Percentiles rank a stretch among this genome's conserved stretches.
Conservation (phyloP, 2,888 invertebrate species). For the Yponomeuta evonymella region DNA sequence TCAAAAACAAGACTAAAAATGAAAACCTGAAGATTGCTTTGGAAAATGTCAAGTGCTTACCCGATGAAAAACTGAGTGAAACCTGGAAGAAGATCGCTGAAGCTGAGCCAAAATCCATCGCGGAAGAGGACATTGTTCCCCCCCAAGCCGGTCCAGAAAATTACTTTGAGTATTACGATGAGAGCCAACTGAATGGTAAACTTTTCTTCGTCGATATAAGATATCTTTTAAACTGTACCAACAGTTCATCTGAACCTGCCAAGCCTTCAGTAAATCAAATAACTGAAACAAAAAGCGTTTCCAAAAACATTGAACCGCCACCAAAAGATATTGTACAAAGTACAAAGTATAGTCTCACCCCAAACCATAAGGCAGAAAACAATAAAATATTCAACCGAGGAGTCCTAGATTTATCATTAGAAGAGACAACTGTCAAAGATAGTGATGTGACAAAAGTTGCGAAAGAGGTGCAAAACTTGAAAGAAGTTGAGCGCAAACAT, state of each 20-base stretch:
- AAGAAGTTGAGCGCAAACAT: slow-evolving; percentile 17
- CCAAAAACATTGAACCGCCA: background rate
- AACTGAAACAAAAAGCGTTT: background rate
- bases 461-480: slow-evolving; percentile 5
- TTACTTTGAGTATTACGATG: slow-evolving; percentile 66
- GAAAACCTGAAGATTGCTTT: slow-evolving; percentile 42
- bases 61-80: slow-evolving; percentile 44
- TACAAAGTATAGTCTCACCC: slow-evolving; percentile 18
- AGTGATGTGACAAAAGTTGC: slow-evolving; percentile 21
- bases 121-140: slow-evolving; percentile 34
- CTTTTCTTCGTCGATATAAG: slow-evolving; percentile 60
- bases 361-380: background rate
- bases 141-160: slow-evolving; percentile 24
- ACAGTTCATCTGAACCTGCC: background rate
- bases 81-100: slow-evolving; percentile 46
- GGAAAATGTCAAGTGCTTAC: slow-evolving; percentile 60
- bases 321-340: slow-evolving; percentile 15
- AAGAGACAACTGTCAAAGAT: slow-evolving; percentile 23
- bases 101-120: slow-evolving; percentile 35
- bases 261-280: background rate
- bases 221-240: slow-evolving; percentile 48
- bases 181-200: slow-evolving; percentile 58
- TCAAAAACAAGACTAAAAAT: slow-evolving; percentile 57
- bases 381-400: slow-evolving; percentile 20
- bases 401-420: slow-evolving; percentile 28